Evolutionary conservation across 92 coral and sea anemone species (phyloP), one percentile per base, ranked within the genome.

Genomic region (Epizoanthus illoricatus): DNA sequence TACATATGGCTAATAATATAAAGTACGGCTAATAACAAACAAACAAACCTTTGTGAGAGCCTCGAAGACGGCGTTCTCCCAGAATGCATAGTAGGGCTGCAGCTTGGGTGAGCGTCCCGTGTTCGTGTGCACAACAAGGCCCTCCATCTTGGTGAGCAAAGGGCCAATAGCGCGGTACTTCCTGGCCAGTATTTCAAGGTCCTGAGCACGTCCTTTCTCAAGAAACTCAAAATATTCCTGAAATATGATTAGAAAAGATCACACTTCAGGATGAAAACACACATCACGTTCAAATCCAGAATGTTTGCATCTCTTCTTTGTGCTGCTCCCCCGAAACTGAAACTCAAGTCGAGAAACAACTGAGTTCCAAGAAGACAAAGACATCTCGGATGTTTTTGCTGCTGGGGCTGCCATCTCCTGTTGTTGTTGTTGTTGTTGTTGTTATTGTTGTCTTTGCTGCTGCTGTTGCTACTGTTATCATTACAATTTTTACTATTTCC

Each of bases 101-200:
- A 96, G 88, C 84, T 96, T 88, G 54, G 94, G 92, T 4, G 98
- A 93, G 69, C 94, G 82, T 49, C 99, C 99, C 5, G 97, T 91
- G 89, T 96, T 96, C 0, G 99, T 93, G 80, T 96, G 99, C 5
- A 92, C 99, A 3, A 96, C 98, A 39, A 96, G 98, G 52, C 99
- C 99, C 84, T 96, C 99, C 99, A 96, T 96, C 90, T 96, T 96
- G 39, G 99, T 96, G 74, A 96, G 78, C 72, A 96, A 78, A 21
- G 99, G 99, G 18, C 99, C 99, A 68, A 96, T 90, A 5, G 99
- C 99, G 45, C 99, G 87, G 87, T 96, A 93, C 81, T 88, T 96
- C 47, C 99, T 91, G 80, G 94, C 89, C 76, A 96, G 60, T 55
- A 85, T 83, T 36, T 96, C 98, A 33, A 91, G 79, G 84, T 96